Conservation (phyloP, 2,113 vertebrate species). For the Anseranas semipalmata region DNA sequence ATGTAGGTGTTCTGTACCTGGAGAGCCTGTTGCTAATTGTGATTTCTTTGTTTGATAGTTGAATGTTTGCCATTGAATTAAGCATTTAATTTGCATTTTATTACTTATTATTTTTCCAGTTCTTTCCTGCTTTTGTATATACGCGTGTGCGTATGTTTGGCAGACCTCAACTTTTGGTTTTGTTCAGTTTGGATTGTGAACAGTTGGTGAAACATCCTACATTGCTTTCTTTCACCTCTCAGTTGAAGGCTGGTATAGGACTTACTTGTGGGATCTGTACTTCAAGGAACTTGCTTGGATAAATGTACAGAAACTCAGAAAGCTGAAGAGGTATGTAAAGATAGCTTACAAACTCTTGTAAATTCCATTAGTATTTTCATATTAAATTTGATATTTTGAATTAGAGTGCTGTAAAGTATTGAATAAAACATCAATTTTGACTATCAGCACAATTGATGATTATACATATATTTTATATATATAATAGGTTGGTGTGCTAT, state of each 20-base stretch:
- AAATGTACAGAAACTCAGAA: slow-evolving; percentile 84
- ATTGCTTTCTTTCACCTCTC: slow-evolving; percentile 89
- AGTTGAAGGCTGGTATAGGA: slow-evolving; percentile 95
- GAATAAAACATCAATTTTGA: neutral
- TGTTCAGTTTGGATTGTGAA: slow-evolving; percentile 87
- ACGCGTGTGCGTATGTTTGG: neutral
- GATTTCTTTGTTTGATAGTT: neutral
- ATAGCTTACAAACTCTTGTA: neutral
- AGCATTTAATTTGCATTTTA: neutral
- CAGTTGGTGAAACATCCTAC: slow-evolving; percentile 89
- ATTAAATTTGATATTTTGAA: neutral
- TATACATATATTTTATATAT: neutral
- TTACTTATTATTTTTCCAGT: neutral
- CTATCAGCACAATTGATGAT: neutral
- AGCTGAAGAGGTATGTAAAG: slow-evolving; percentile 86
- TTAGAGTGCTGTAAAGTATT: neutral
- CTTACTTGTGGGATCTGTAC: slow-evolving; percentile 92
- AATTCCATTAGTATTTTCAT: neutral
- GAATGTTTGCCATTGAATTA: neutral
- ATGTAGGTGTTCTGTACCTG: neutral
- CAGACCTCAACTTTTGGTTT: slow-evolving; percentile 92
- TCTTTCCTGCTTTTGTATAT: neutral
- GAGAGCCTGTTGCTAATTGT: neutral
- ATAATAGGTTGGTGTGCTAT: neutral
- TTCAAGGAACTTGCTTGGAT: slow-evolving; percentile 91